Percentiles rank a stretch among this genome's conserved stretches.
Conservation (phyloP, 2,888 invertebrate genomes). For the Rhopalosiphum nymphaeae region DNA sequence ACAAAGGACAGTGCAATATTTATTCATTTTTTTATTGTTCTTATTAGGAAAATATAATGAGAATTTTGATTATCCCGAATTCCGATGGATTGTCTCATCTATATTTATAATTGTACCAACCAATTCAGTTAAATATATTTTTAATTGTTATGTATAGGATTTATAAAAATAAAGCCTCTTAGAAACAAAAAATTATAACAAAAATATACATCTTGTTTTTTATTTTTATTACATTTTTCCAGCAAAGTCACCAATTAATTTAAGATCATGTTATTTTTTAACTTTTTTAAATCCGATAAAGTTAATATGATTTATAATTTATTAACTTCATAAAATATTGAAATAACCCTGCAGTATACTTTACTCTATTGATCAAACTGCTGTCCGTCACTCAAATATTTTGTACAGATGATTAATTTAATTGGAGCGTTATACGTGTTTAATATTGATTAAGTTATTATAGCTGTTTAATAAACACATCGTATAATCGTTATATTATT, state of each 20-base stretch:
- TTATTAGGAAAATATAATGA: background rate
- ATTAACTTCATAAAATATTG: background rate
- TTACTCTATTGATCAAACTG: background rate
- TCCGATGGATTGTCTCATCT: background rate
- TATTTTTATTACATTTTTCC: background rate
- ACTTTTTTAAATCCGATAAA: background rate
- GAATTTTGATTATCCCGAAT: background rate
- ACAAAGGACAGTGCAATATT: background rate
- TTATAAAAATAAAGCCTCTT: background rate
- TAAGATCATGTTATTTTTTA: background rate
- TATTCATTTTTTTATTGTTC: background rate
- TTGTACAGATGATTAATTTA: background rate
- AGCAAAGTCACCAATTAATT: background rate
- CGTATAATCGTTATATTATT: background rate
- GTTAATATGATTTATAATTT: background rate
- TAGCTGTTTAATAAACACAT: background rate
- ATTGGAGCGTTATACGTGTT: background rate
- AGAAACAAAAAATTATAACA: too few relatives aligned
- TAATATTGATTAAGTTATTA: conserved; percentile 25
- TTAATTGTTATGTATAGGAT: background rate
- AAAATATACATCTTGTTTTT: too few relatives aligned
- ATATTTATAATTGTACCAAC: too few relatives aligned
- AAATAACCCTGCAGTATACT: background rate
- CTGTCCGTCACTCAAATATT: background rate
- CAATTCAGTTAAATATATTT: background rate